phyloP scores from a whole-genome alignment of 2,797 vertebrate species.

The Rhinophrynus dorsalis region DNA sequence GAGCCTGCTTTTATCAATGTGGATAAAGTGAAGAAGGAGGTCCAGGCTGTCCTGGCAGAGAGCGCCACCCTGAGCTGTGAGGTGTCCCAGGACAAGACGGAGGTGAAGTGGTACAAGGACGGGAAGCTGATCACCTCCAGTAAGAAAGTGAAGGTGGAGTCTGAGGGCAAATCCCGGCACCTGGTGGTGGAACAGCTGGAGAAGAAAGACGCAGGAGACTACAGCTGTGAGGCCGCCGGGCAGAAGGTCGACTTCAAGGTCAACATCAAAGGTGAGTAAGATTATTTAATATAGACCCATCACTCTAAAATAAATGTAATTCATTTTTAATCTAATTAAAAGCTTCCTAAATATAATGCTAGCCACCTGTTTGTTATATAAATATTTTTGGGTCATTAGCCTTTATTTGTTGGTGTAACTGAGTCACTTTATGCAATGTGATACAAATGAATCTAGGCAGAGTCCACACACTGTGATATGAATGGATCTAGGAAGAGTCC shows the following conservation, averaged over 20 bases:
- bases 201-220: constrained; percentile 74
- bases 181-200: constrained; percentile 71
- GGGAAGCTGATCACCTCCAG: constrained; percentile 66
- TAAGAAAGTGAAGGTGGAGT: constrained; percentile 64
- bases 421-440: no score
- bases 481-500: no score
- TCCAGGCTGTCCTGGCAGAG: constrained; percentile 57
- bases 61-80: constrained; percentile 67
- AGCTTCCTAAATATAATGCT: no score
- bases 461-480: no score
- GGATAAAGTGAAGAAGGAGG: constrained; percentile 64
- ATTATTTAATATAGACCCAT: no score
- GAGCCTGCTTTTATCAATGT: constrained; percentile 66
- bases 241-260: constrained; percentile 75
- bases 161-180: constrained; percentile 62
- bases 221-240: constrained; percentile 69
- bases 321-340: no score
- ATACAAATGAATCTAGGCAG: no score
- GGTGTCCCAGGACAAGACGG: constrained; percentile 67
- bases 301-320: no score
- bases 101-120: constrained; percentile 79
- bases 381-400: no score
- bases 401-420: no score
- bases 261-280: constrained; percentile 37
- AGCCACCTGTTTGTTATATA: no score